phyloP scores from a whole-genome alignment of 2,888 invertebrate species.

The Cryptophagus acutangulus region DNA sequence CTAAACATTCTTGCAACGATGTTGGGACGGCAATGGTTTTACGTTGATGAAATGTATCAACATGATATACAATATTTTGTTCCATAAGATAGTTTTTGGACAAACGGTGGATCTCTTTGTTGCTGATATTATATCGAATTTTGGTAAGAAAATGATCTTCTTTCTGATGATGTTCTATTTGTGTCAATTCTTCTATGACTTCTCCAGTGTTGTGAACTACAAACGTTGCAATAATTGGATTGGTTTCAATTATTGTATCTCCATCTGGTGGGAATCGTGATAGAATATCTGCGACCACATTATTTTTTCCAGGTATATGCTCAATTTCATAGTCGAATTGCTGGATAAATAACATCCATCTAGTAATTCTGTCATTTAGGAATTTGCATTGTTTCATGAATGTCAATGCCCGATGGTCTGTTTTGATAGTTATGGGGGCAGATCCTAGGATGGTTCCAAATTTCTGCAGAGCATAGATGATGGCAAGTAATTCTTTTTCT shows the following conservation, averaged over 20 bases:
- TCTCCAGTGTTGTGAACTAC: too few relatives aligned
- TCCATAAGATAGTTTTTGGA: too few relatives aligned
- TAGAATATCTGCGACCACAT: slow-evolving; percentile 16
- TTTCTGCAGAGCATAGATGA: slow-evolving; percentile 17
- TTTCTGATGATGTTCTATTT: too few relatives aligned
- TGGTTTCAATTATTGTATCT: background rate
- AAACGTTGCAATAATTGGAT: slow-evolving; percentile 5
- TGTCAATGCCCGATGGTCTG: slow-evolving; percentile 20
- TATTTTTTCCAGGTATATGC: slow-evolving; percentile 16
- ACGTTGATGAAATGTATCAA: too few relatives aligned
- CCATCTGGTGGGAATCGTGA: slow-evolving; percentile 9
- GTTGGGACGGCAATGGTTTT: too few relatives aligned
- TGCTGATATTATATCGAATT: too few relatives aligned
- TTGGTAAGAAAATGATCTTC: too few relatives aligned
- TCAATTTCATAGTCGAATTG: slow-evolving; percentile 16
- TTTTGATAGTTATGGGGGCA: slow-evolving; percentile 13
- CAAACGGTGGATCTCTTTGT: too few relatives aligned
- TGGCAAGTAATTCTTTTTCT: slow-evolving; percentile 21
- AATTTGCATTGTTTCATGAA: slow-evolving; percentile 19
- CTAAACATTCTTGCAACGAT: too few relatives aligned
- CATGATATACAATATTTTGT: too few relatives aligned
- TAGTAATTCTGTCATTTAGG: slow-evolving; percentile 15
- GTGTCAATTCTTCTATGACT: too few relatives aligned
- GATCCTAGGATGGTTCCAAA: slow-evolving; percentile 13
- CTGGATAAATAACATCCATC: slow-evolving; percentile 15